phyloP scores from a whole-genome alignment of 2,113 vertebrate genomes.

The Nematolebias whitei region DNA sequence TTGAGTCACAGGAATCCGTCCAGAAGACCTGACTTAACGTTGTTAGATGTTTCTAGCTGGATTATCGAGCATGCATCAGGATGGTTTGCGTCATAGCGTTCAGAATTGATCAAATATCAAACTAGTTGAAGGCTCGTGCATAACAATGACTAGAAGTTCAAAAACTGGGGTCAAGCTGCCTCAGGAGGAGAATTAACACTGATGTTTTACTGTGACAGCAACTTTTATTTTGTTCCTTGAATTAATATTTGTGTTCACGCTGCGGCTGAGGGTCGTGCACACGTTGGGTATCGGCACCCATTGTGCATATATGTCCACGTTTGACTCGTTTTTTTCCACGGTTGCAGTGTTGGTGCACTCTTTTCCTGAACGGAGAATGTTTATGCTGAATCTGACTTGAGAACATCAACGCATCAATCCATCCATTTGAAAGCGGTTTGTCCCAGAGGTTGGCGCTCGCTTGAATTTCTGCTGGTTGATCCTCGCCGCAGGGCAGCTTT shows the following conservation, averaged over 20 bases:
- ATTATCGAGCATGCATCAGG: too few species aligned
- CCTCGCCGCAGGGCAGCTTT: background rate
- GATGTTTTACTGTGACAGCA: conserved; percentile 5
- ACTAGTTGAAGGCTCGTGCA: too few species aligned
- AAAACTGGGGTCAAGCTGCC: conserved; percentile 10
- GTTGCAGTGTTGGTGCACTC: background rate
- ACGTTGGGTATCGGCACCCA: background rate
- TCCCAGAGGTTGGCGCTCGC: background rate
- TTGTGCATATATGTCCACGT: background rate
- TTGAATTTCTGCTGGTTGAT: conserved; percentile 8
- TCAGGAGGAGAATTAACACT: background rate
- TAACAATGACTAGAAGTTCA: background rate
- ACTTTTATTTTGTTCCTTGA: conserved; percentile 3
- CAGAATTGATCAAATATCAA: too few species aligned
- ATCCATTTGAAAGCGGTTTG: background rate
- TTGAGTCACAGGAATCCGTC: too few species aligned
- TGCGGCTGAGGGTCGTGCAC: background rate
- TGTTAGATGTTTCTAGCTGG: too few species aligned
- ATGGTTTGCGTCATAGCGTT: too few species aligned
- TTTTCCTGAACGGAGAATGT: background rate
- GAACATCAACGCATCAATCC: background rate
- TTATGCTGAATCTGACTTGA: background rate
- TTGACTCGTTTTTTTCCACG: background rate
- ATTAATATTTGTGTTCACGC: conserved; percentile 2
- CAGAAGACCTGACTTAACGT: too few species aligned